Percentiles rank a stretch among this genome's conserved stretches.
These are phyloP conservation scores for Amphiduros pacificus DNA, from an alignment of 2,888 invertebrate species.

Conservation along the genomic window DNA sequence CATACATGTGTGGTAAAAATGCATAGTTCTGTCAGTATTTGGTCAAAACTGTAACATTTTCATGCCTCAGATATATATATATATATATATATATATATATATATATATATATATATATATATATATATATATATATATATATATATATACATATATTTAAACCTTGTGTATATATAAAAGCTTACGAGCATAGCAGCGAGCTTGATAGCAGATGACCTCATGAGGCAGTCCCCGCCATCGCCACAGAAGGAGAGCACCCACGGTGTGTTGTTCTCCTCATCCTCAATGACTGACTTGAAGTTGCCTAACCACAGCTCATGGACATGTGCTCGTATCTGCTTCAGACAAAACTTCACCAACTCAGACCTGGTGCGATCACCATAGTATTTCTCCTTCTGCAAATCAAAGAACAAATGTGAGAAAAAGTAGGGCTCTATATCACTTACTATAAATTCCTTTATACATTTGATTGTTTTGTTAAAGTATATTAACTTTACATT, in stretches of 20 bases:
- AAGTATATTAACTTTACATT: too few relatives aligned
- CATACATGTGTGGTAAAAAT: too few relatives aligned
- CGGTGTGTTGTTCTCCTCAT: constrained; percentile 51
- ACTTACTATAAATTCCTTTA: too few relatives aligned
- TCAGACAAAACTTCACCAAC: constrained; percentile 69
- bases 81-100: too few relatives aligned
- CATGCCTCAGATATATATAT: too few relatives aligned
- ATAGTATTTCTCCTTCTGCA: constrained; percentile 66
- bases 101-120: too few relatives aligned
- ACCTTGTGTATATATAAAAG: too few relatives aligned
- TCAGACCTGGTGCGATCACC: constrained; percentile 67
- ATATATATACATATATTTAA: too few relatives aligned
- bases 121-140: too few relatives aligned
- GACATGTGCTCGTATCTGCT: constrained; percentile 63
- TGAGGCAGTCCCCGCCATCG: constrained; percentile 66
- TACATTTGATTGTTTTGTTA: too few relatives aligned
- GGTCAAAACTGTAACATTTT: too few relatives aligned
- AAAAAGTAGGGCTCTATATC: background rate
- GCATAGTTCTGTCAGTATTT: too few relatives aligned
- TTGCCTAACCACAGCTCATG: constrained; percentile 58
- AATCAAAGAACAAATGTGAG: background rate
- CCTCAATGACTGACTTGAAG: constrained; percentile 52
- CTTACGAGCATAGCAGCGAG: constrained; percentile 76
- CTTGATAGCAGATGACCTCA: constrained; percentile 66
- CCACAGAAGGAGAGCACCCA: constrained; percentile 68